These are phyloP conservation scores for Amia ocellicauda DNA, from an alignment of 2,113 vertebrate species.

Conservation along the genomic window DNA sequence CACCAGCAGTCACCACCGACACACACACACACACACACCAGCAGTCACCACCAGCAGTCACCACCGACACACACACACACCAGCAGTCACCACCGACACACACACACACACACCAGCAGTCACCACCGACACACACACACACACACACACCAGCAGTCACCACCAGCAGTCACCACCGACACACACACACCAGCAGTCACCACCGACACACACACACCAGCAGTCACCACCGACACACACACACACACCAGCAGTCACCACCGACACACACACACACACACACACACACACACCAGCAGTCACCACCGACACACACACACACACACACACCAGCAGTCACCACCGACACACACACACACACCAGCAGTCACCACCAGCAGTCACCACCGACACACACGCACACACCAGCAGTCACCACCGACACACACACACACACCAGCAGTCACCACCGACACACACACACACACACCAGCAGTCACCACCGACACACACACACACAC, in stretches of 20 bases:
- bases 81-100: too few relatives aligned
- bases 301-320: too few relatives aligned
- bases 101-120: not conserved
- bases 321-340: too few relatives aligned
- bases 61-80: not conserved
- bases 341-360: not conserved
- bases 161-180: too few relatives aligned
- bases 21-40: not conserved
- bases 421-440: too few relatives aligned
- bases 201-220: not conserved
- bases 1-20: not conserved
- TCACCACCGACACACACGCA: not conserved
- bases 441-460: too few relatives aligned
- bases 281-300: too few relatives aligned
- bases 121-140: not conserved
- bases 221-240: not conserved
- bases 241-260: not conserved
- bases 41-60: not conserved
- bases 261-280: too few relatives aligned
- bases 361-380: too few relatives aligned
- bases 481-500: not conserved
- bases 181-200: too few relatives aligned
- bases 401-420: not conserved
- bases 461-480: too few relatives aligned
- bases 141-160: too few relatives aligned